Evolutionary conservation across 2,888 invertebrate species (phyloP), one percentile per base, ranked within the genome.

Genomic region (Bombylius major): DNA sequence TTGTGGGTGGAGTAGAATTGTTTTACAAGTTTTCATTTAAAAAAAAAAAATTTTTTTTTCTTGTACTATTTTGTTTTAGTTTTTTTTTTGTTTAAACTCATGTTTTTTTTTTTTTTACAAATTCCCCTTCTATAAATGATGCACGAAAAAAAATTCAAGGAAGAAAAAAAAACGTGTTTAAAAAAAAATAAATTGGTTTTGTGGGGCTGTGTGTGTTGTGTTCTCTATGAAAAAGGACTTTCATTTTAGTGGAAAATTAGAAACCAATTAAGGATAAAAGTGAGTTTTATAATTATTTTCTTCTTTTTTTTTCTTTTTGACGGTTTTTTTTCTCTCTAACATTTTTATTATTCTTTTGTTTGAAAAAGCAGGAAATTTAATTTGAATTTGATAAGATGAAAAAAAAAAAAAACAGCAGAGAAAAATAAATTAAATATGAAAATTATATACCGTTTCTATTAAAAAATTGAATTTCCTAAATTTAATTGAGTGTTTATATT

Each of bases 201-300:
- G 11, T 11, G 12, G 11, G 39, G 11, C 8, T 23, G 23, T 23
- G 3, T 23, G 23, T 3, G 23, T n/a, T 23, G 23, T 23, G n/a
- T 23, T 36, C 8, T 36, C 7, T 8, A 36, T 36, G 36, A 6
- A 36, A 5, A 36, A 36, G 36, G 36, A 36, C 36, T 36, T 51
- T 51, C 39, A 31, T 31, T 39, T 51, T 51, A 31, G 42, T n/a
- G 44, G 51, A 44, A 51, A 51, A 51, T 51, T 51, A 51, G 51
- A 51, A 51, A 51, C 51, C 51, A 51, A 51, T 51, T 51, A 42
- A 14, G 51, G 42, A 44, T 32, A 51, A 39, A 44, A 51, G 51
- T 51, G 42, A 51, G 39, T 32, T 51, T 51, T 51, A 11, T 42
- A 42, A 42, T 42, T 42, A 42, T 11, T 11, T 39, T 39, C 11